A percentile compares a stretch with the other conserved stretches of the same genome.
These are phyloP conservation scores for Chorisops tibialis DNA, from an alignment of 2,888 invertebrate species.

Conservation along the genomic window DNA sequence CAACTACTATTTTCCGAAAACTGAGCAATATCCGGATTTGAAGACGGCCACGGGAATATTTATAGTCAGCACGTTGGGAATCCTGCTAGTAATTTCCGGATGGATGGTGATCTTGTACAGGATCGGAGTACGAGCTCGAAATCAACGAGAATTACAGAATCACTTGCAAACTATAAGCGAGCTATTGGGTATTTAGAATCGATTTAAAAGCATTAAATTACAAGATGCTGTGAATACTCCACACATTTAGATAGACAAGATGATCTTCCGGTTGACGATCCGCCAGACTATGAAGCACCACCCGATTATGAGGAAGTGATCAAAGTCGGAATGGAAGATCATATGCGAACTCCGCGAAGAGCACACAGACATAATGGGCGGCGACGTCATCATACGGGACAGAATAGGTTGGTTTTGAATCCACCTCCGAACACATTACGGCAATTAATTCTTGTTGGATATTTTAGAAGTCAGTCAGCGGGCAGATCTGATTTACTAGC, in stretches of 20 bases:
- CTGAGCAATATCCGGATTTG: constrained; percentile 62
- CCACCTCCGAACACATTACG: neutral
- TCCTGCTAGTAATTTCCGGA: constrained; percentile 61
- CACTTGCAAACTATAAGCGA: constrained; percentile 67
- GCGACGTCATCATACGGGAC: neutral
- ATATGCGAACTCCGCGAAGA: constrained; percentile 45
- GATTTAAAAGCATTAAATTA: neutral
- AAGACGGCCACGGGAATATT: constrained; percentile 65
- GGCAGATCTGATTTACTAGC: neutral
- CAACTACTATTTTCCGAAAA: constrained; percentile 70
- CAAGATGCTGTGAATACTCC: neutral
- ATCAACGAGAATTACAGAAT: constrained; percentile 63
- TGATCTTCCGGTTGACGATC: constrained; percentile 53
- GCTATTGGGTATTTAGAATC: constrained; percentile 55
- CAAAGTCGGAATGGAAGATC: constrained; percentile 55
- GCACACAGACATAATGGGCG: constrained; percentile 40
- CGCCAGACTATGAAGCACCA: constrained; percentile 68
- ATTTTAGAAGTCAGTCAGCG: constrained; percentile 2
- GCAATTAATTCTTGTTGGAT: neutral
- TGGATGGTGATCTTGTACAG: constrained; percentile 62
- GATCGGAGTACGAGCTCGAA: constrained; percentile 60
- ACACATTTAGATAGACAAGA: constrained; percentile 53
- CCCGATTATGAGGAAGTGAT: constrained; percentile 70
- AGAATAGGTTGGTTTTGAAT: neutral
- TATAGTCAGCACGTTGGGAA: constrained; percentile 61